These are phyloP conservation scores for Ischnura elegans DNA, from an alignment of 2,888 invertebrate genomes.

Conservation along the genomic window DNA sequence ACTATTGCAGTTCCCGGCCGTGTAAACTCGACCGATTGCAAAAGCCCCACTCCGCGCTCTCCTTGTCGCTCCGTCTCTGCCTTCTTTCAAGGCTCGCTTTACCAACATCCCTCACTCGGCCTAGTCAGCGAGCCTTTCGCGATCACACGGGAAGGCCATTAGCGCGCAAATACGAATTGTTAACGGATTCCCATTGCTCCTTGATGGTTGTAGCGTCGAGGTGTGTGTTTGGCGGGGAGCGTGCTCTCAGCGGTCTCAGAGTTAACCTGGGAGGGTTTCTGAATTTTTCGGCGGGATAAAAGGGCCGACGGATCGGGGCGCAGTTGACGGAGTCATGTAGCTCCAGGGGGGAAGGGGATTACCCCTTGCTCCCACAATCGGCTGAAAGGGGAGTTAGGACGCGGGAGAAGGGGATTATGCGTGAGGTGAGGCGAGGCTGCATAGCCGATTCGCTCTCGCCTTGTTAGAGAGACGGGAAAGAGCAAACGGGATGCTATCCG, in stretches of 20 bases:
- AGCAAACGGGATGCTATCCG: not conserved
- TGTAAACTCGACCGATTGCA: slow-evolving; percentile 51
- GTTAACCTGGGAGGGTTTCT: not conserved
- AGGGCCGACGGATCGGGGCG: not conserved
- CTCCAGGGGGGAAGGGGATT: not conserved
- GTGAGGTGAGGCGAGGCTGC: not conserved
- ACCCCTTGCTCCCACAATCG: not conserved
- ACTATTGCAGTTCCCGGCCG: slow-evolving; percentile 20
- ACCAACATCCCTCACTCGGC: not conserved
- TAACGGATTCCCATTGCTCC: slow-evolving; percentile 46
- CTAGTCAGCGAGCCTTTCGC: not conserved
- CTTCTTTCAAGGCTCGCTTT: too few species aligned
- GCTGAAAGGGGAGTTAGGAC: not conserved
- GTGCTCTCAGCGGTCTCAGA: not conserved
- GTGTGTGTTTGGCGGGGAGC: not conserved
- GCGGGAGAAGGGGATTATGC: not conserved
- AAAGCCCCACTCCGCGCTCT: not conserved
- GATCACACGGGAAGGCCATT: slow-evolving; percentile 65
- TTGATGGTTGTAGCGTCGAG: slow-evolving; percentile 7
- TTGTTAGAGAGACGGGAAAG: slow-evolving; percentile 11
- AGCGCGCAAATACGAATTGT: slow-evolving; percentile 63
- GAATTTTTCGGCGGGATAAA: not conserved
- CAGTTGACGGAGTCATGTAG: not conserved
- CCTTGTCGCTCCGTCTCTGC: not conserved
- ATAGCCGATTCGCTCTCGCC: not conserved